Conservation (phyloP, 2,113 vertebrate species). For the Tiliqua scincoides region DNA sequence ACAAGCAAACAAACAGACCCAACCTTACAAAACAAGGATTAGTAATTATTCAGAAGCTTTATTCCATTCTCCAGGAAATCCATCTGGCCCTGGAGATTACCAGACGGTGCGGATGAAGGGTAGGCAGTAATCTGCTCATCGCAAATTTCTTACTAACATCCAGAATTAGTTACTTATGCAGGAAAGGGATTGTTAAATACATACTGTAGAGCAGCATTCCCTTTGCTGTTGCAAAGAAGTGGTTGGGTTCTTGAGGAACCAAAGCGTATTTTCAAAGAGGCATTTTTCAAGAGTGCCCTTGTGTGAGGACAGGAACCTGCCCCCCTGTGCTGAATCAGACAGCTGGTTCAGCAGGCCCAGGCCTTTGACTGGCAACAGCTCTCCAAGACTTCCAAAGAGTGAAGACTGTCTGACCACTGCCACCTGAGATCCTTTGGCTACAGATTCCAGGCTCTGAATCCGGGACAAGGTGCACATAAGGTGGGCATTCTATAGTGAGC, state of each 20-base stretch:
- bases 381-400: no score
- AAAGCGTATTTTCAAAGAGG: neutral
- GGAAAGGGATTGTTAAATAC: constrained; percentile 25
- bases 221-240: neutral
- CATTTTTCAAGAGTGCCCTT: no score
- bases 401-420: no score
- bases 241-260: neutral
- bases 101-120: neutral
- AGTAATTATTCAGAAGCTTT: constrained; percentile 42
- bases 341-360: no score
- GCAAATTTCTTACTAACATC: constrained; percentile 21
- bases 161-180: constrained; percentile 5
- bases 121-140: constrained; percentile 21
- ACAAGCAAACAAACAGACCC: neutral
- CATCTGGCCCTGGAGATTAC: constrained; percentile 29
- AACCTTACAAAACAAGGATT: constrained; percentile 7
- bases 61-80: constrained; percentile 8
- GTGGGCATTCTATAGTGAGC: no score
- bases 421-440: no score
- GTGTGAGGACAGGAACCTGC: no score
- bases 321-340: no score
- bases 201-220: neutral
- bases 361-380: no score
- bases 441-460: no score
- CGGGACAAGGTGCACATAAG: no score